A percentile compares a stretch with the other conserved stretches of the same genome.
phyloP scores from a whole-genome alignment of 2,113 vertebrate species.

The Chlamydotis undulata region DNA sequence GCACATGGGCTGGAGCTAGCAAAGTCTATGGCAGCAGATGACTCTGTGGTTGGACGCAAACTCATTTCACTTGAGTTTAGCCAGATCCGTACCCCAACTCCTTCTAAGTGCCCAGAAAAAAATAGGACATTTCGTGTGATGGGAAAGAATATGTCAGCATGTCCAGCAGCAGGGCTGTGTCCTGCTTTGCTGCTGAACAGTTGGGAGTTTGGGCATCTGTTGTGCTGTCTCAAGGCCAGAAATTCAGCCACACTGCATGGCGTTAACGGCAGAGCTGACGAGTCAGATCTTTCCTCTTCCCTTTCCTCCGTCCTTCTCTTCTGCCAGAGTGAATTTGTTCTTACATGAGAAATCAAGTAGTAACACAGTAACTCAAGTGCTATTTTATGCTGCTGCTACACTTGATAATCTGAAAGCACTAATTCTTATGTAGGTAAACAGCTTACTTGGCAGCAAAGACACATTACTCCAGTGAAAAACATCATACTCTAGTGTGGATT shows the following conservation, averaged over 20 bases:
- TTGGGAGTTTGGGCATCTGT: conserved; percentile 1
- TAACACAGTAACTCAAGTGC: not conserved
- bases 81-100: not conserved
- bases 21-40: not conserved
- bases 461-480: not conserved
- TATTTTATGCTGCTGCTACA: not conserved
- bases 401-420: not conserved
- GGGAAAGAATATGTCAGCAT: not conserved
- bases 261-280: fast-evolving
- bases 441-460: not conserved
- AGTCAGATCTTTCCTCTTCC: not conserved
- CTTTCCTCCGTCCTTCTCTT: not conserved
- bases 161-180: not conserved
- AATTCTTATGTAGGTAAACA: not conserved
- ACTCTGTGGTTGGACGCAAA: not conserved
- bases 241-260: not conserved
- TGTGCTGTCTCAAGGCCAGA: conserved; percentile 34
- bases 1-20: not conserved
- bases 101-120: not conserved
- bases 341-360: not conserved
- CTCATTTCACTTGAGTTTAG: not conserved
- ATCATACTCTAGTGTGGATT: not conserved
- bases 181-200: not conserved
- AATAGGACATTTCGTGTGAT: not conserved
- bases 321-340: not conserved